phyloP scores from a whole-genome alignment of 2,888 invertebrate species.

The Drosophila anomalata region DNA sequence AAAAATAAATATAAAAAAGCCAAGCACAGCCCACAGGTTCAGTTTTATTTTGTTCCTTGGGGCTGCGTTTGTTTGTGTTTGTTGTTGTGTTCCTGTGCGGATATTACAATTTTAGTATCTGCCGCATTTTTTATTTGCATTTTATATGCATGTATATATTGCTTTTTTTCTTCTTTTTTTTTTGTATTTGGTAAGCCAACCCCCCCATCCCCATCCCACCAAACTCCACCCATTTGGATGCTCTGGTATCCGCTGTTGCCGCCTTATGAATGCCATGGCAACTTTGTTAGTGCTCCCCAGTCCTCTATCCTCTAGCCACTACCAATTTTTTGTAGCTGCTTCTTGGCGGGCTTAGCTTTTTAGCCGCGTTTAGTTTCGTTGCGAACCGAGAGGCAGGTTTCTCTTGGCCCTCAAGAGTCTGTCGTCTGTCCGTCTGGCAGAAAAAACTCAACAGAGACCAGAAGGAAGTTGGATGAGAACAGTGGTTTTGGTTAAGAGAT shows the following conservation, averaged over 20 bases:
- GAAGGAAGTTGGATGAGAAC: constrained; percentile 41
- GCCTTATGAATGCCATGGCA: constrained; percentile 45
- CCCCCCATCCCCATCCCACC: constrained; percentile 14
- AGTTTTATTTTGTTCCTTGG: constrained; percentile 51
- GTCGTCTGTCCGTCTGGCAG: constrained; percentile 57
- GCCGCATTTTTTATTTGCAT: constrained; percentile 73
- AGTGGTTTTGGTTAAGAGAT: constrained; percentile 30
- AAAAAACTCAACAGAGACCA: constrained; percentile 28
- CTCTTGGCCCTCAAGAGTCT: constrained; percentile 9
- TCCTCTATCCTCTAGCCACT: constrained; percentile 8
- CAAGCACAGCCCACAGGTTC: constrained; percentile 67
- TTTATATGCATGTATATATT: constrained; percentile 69
- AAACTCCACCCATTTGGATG: constrained; percentile 9
- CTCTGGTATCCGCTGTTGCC: constrained; percentile 34
- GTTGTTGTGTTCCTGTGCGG: constrained; percentile 66
- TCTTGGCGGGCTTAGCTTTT: constrained; percentile 41
- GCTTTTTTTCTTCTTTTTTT: not conserved
- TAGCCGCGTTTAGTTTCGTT: constrained; percentile 58
- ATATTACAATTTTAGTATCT: constrained; percentile 79
- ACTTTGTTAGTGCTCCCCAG: constrained; percentile 45
- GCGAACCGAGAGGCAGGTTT: constrained; percentile 42
- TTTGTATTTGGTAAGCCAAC: too few relatives aligned
- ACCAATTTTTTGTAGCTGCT: constrained; percentile 7
- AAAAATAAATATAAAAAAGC: not conserved
- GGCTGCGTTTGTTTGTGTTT: constrained; percentile 20